A percentile compares a stretch with the other conserved stretches of the same genome.
Evolutionary conservation across 2,113 vertebrate species (phyloP).

Genomic region (Alaudala cheleensis): DNA sequence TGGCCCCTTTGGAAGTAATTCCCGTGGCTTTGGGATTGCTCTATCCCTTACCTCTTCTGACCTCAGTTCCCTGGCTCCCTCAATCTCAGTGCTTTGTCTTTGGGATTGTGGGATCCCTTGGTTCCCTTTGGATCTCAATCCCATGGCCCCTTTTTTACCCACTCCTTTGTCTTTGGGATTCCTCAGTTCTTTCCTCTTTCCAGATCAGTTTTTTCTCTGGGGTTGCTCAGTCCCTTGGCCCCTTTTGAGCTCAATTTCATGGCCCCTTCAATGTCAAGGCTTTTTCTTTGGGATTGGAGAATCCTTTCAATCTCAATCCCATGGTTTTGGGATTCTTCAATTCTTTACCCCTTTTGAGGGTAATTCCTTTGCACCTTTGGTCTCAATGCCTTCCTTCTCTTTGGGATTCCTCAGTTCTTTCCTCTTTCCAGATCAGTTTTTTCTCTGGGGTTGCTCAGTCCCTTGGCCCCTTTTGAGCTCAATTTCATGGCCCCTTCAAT

Average conservation of each 20-base stretch:
- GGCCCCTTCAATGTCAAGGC: background rate
- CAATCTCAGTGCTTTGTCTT: background rate
- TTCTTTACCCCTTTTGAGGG: background rate
- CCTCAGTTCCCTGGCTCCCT: background rate
- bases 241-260: background rate
- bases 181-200: background rate
- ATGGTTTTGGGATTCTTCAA: background rate
- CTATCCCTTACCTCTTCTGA: background rate
- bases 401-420: background rate
- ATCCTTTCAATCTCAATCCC: background rate
- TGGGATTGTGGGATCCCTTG: background rate
- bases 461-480: background rate
- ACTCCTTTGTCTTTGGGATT: background rate
- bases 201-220: background rate
- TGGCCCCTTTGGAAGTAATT: background rate
- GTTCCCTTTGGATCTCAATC: background rate
- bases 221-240: background rate
- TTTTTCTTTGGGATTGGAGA: background rate
- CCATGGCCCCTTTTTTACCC: background rate
- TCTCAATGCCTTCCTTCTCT: background rate
- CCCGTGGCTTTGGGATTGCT: background rate
- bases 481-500: background rate
- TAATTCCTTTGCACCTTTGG: background rate
- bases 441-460: background rate
- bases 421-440: background rate